Conservation (phyloP, 2,888 invertebrate species). For the Myathropa florea region DNA sequence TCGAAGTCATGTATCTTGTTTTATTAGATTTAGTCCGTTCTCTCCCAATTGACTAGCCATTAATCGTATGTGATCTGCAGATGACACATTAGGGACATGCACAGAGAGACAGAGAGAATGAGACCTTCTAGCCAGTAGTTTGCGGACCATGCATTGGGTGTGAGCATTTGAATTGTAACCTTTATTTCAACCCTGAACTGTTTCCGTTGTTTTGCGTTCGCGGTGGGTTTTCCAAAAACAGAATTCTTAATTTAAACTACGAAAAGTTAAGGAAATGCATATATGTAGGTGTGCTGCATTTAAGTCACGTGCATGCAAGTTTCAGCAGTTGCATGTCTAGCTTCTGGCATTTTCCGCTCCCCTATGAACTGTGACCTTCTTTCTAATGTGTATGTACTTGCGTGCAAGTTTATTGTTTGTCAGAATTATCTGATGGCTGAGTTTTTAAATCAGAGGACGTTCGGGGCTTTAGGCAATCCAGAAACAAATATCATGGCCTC, state of each 20-base stretch:
- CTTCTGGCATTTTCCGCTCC: slow-evolving; percentile 15
- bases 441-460: neutral
- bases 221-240: neutral
- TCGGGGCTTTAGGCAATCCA: no score
- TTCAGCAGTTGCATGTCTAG: slow-evolving; percentile 47
- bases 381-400: neutral
- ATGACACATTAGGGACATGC: slow-evolving; percentile 55
- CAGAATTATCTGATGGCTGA: neutral
- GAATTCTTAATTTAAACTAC: slow-evolving; percentile 12
- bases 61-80: slow-evolving; percentile 29
- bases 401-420: neutral
- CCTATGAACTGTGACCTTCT: slow-evolving; percentile 46
- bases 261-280: neutral
- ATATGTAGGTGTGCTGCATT: neutral
- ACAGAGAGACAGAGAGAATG: no score
- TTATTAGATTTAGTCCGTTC: slow-evolving; percentile 43
- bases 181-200: slow-evolving; percentile 3
- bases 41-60: slow-evolving; percentile 29
- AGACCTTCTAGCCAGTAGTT: neutral
- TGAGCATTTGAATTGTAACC: slow-evolving; percentile 30
- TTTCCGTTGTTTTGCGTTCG: neutral
- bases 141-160: slow-evolving; percentile 13
- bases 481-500: no score
- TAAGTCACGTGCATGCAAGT: neutral
- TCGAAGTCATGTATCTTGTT: slow-evolving; percentile 29